Conservation (phyloP, 2,888 invertebrate genomes). For the Aelia acuminata region DNA sequence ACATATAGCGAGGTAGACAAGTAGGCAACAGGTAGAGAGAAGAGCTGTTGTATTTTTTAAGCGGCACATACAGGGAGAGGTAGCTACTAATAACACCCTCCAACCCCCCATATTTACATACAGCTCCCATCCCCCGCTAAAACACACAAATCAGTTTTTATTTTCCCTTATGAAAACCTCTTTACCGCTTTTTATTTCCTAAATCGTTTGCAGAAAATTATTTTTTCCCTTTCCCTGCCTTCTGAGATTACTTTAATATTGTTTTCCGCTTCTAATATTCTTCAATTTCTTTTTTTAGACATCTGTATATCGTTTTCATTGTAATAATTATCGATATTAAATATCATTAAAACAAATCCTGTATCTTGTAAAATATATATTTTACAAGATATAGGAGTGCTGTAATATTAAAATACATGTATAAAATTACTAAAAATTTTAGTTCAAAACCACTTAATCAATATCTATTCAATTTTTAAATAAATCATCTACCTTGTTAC, state of each 20-base stretch:
- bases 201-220: conserved; percentile 33
- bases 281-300: no score
- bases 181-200: conserved; percentile 45
- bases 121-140: conserved; percentile 25
- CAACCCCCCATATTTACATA: conserved; percentile 42
- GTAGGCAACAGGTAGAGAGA: conserved; percentile 52
- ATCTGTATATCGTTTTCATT: no score
- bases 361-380: no score
- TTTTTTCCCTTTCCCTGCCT: not conserved
- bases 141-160: conserved; percentile 50
- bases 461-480: no score
- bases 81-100: conserved; percentile 31
- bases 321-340: no score
- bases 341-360: no score
- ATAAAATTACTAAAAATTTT: no score
- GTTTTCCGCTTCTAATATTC: not conserved
- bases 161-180: conserved; percentile 17
- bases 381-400: no score
- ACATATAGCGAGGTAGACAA: not conserved
- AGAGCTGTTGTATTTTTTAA: conserved; percentile 53
- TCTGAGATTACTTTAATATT: not conserved
- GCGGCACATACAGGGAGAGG: conserved; percentile 12
- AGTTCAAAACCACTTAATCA: no score
- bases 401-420: no score
- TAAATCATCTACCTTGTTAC: no score